A percentile compares a stretch with the other conserved stretches of the same genome.
These are phyloP conservation scores for Agrochola macilenta DNA, from an alignment of 2,888 invertebrate species.

Conservation along the genomic window DNA sequence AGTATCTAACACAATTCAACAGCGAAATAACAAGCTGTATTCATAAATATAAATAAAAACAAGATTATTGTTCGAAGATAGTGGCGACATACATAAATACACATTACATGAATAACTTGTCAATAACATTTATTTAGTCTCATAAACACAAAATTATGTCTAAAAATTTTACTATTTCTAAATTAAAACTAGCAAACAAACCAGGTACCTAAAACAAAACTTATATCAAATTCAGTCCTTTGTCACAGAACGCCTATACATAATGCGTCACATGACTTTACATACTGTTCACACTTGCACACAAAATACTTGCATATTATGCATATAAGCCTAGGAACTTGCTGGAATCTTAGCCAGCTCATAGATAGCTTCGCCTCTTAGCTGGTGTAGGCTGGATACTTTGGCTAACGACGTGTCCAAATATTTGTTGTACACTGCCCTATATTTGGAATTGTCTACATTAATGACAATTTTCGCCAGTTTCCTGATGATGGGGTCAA, in stretches of 20 bases:
- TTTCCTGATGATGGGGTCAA: slow-evolving; percentile 92
- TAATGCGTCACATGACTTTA: slow-evolving; percentile 51
- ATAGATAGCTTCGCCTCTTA: slow-evolving; percentile 86
- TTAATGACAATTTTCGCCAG: slow-evolving; percentile 93
- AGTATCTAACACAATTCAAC: slow-evolving; percentile 31
- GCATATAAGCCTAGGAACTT: slow-evolving; percentile 53
- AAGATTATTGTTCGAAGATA: slow-evolving; percentile 50
- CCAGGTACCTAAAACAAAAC: slow-evolving; percentile 81
- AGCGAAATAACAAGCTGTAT: slow-evolving; percentile 41
- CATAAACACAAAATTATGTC: slow-evolving; percentile 76
- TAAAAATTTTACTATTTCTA: slow-evolving; percentile 78
- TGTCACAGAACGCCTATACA: slow-evolving; percentile 60
- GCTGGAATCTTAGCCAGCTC: slow-evolving; percentile 73
- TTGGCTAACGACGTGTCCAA: slow-evolving; percentile 89
- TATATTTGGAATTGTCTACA: slow-evolving; percentile 93
- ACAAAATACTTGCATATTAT: slow-evolving; percentile 40
- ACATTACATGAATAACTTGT: slow-evolving; percentile 56
- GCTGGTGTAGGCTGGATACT: slow-evolving; percentile 92
- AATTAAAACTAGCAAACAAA: slow-evolving; percentile 77
- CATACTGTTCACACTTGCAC: slow-evolving; percentile 48
- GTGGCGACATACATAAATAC: slow-evolving; percentile 60
- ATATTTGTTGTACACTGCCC: slow-evolving; percentile 93
- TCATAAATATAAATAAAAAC: slow-evolving; percentile 66
- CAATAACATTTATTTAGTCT: slow-evolving; percentile 68
- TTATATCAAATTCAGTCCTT: slow-evolving; percentile 79